Base-by-base conservation (phyloP, 2,888 invertebrate genomes). In the Campopleginae sp. region DNA sequence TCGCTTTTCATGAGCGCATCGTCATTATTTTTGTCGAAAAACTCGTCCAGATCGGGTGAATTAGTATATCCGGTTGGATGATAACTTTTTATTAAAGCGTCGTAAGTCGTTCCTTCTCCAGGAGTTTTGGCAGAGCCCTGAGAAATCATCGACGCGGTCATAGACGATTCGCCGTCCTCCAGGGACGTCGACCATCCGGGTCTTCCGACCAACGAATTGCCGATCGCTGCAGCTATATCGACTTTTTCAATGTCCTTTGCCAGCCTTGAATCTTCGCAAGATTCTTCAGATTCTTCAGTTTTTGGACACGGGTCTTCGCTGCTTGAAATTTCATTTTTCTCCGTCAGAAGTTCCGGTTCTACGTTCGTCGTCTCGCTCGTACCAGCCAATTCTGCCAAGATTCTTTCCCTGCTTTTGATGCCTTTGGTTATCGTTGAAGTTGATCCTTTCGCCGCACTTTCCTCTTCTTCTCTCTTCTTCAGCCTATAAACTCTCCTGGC, bases 121-220 rank as follows among this genome's bases (percentile, higher is more conserved):
- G 93, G 92, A 31, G 90, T 90, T 27, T 90, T 92, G 78, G 94
- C 95, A 70, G 95, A 95, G 23, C 94, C 94, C 87, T 94, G 94
- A 68, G 95, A 95, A 48, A 95, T 94, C 88, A 94, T 94, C 6
- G 95, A 95, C 82, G 95, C 94, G 27, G 94, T 92, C 80, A 95
- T 94, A 42, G 94, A 91, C 88, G 94, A 94, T 88, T 95, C 93
- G 27, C 94, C 94, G 90, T 95, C 95, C 90, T 94, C 95, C 84
- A 90, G 93, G 87, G 94, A 95, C 12, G 96, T 96, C 72, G 96
- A 96, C 94, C 96, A 96, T 89, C 96, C 96, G 2, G 95, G 95
- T 91, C 95, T 95, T 48, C 95, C 95, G 91, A 94, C 94, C 58
- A 96, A 91, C n/a, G 96, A 96, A 93, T 96, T 96, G 0, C 96